These are phyloP conservation scores for Arizona elegans DNA, from an alignment of 2,113 vertebrate species.

Conservation along the genomic window DNA sequence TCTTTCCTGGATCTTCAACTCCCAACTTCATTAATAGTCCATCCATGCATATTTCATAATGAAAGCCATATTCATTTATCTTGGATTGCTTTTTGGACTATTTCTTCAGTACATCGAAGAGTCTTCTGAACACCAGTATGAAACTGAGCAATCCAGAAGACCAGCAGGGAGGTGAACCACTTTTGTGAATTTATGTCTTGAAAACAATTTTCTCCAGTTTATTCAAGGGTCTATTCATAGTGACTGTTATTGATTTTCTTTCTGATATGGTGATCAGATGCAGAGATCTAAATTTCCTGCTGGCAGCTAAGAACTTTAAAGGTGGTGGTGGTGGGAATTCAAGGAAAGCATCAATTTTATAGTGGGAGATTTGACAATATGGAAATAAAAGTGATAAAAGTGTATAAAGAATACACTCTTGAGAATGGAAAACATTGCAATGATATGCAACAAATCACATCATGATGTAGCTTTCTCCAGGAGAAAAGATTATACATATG, in stretches of 20 bases:
- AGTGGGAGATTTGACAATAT: background rate
- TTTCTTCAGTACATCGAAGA: constrained; percentile 18
- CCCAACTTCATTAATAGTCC: constrained; percentile 5
- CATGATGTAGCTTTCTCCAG: background rate
- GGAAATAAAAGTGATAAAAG: background rate
- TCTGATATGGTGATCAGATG: background rate
- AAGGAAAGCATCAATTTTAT: background rate
- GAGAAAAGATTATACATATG: background rate
- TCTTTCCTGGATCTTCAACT: constrained; percentile 25
- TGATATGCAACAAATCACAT: background rate
- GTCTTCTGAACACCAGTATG: constrained; percentile 31
- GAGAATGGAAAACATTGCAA: background rate
- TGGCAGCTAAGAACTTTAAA: background rate
- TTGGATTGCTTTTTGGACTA: accelerated
- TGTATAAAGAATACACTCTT: background rate
- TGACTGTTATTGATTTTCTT: constrained; percentile 11
- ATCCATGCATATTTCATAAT: constrained; percentile 24
- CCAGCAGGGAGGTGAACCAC: background rate
- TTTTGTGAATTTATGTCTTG: background rate
- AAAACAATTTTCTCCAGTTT: background rate
- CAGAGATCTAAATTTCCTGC: accelerated
- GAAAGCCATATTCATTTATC: constrained; percentile 25
- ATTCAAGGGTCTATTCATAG: background rate
- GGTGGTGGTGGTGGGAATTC: accelerated
- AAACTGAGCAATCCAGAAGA: background rate